Conservation (phyloP, 2,113 vertebrate species). For the Vulpes lagopus region DNA sequence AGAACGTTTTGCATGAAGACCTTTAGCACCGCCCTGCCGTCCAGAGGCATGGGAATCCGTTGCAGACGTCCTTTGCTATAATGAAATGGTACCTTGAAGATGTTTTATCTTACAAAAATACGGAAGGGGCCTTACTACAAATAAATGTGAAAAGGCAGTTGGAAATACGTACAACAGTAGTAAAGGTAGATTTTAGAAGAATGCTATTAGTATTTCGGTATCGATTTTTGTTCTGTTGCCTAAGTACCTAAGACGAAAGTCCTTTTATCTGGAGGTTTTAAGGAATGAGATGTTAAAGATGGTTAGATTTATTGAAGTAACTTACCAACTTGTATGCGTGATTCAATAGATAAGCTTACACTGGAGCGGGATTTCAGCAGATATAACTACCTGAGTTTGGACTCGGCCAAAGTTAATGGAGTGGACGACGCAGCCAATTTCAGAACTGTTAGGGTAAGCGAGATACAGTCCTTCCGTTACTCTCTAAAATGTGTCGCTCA, state of each 20-base stretch:
- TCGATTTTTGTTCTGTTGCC: neutral
- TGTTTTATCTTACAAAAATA: neutral
- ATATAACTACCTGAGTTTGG: slow-evolving; percentile 97
- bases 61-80: neutral
- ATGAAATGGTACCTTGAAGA: neutral
- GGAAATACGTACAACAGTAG: neutral
- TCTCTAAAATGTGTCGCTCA: neutral
- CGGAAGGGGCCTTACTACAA: neutral
- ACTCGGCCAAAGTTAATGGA: slow-evolving; percentile 95
- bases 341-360: slow-evolving; percentile 92
- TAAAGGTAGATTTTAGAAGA: neutral
- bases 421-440: slow-evolving; percentile 97
- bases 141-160: neutral
- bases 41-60: neutral
- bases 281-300: neutral
- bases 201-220: neutral
- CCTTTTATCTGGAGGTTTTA: neutral
- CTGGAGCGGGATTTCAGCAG: slow-evolving; percentile 96
- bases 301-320: neutral
- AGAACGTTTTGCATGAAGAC: neutral
- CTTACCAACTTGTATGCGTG: neutral
- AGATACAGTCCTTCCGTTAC: slow-evolving; percentile 62
- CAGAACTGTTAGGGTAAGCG: slow-evolving; percentile 95
- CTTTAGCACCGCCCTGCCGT: neutral
- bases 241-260: neutral